A percentile compares a stretch with the other conserved stretches of the same genome.
phyloP scores from a whole-genome alignment of 1,140 invertebrate genomes.

The Phocides pigmalion region DNA sequence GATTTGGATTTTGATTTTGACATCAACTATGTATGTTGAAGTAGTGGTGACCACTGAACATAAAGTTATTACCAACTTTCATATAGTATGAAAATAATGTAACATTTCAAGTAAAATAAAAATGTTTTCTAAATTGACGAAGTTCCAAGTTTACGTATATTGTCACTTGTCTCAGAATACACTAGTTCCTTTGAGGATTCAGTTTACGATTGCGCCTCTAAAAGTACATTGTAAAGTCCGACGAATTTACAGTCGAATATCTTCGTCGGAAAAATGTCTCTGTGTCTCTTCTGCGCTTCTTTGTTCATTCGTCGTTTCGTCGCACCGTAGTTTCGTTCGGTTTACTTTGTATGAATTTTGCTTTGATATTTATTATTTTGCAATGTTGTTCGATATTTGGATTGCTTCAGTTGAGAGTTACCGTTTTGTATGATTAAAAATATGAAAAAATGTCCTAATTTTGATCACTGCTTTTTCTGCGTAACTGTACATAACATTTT shows the following conservation, averaged over 20 bases:
- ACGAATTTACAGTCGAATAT: slow-evolving; percentile 62
- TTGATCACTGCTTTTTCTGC: too few relatives aligned
- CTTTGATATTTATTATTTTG: not conserved
- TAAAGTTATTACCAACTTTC: too few relatives aligned
- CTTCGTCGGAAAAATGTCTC: slow-evolving; percentile 49
- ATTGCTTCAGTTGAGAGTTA: too few relatives aligned
- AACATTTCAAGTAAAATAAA: not conserved
- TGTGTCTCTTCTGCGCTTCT: slow-evolving; percentile 45
- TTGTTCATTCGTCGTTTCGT: slow-evolving; percentile 40
- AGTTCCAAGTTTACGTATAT: slow-evolving; percentile 22
- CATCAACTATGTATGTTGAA: too few relatives aligned
- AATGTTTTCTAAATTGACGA: too few relatives aligned
- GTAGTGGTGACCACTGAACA: too few relatives aligned
- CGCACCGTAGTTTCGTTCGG: slow-evolving; percentile 10
- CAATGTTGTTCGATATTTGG: too few relatives aligned
- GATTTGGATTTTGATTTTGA: too few relatives aligned
- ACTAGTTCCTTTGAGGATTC: slow-evolving; percentile 59
- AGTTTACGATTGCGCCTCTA: slow-evolving; percentile 61
- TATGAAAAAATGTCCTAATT: too few relatives aligned
- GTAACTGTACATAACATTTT: too few relatives aligned
- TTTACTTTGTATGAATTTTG: slow-evolving; percentile 40
- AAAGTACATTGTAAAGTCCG: slow-evolving; percentile 64
- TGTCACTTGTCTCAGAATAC: slow-evolving; percentile 33
- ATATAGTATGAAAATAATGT: too few relatives aligned
- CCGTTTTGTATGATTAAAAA: too few relatives aligned